A percentile compares a stretch with the other conserved stretches of the same genome.
phyloP scores from a whole-genome alignment of 2,888 invertebrate species.

The Microctonus brassicae region DNA sequence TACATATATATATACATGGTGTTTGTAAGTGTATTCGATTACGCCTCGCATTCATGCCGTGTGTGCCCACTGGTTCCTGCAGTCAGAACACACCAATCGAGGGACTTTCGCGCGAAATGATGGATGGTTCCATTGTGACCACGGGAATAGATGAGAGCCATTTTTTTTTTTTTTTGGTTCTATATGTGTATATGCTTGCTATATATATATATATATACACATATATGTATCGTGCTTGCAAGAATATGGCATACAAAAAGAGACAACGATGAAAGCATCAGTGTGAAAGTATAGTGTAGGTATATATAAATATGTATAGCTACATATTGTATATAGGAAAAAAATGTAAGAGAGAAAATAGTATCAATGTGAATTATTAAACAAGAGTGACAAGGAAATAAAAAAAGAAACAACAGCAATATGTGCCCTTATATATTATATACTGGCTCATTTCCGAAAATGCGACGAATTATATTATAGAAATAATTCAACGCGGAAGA shows the following conservation, averaged over 20 bases:
- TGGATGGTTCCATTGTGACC: slow-evolving; percentile 69
- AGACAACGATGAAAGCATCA: background rate
- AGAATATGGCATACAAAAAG: background rate
- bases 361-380: background rate
- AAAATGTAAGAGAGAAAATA: background rate
- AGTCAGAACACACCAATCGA: slow-evolving; percentile 33
- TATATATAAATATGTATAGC: no score
- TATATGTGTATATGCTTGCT: no score
- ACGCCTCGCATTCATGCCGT: background rate
- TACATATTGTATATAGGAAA: no score
- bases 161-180: slow-evolving; percentile 24
- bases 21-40: slow-evolving; percentile 11
- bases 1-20: background rate
- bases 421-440: background rate
- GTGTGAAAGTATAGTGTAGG: no score
- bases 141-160: slow-evolving; percentile 30
- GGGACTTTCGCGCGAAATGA: slow-evolving; percentile 64
- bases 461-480: slow-evolving; percentile 66
- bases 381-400: background rate
- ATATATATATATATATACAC: no score
- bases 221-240: background rate
- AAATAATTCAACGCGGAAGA: slow-evolving; percentile 57
- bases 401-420: background rate
- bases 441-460: slow-evolving; percentile 61
- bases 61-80: slow-evolving; percentile 21